Evolutionary conservation across 2,888 invertebrate species (phyloP).

Genomic region (Platycheirus rosarum): DNA sequence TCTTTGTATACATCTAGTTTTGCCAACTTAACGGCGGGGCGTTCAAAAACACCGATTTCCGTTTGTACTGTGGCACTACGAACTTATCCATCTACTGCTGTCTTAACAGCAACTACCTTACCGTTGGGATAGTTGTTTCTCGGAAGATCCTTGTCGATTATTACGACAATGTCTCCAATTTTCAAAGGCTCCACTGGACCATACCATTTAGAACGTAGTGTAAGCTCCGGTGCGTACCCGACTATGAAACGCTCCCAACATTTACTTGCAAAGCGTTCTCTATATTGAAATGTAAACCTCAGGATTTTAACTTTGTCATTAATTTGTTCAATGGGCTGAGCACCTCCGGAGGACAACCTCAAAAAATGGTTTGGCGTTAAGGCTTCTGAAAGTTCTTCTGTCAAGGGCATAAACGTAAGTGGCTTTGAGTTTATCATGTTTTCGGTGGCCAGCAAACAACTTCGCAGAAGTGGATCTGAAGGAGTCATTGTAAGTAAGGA

Average conservation of each 20-base stretch:
- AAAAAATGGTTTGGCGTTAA: constrained; percentile 75
- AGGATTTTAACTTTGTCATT: background rate
- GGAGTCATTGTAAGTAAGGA: constrained; percentile 4
- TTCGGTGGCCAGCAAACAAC: constrained; percentile 35
- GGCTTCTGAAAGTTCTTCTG: constrained; percentile 45
- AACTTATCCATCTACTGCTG: background rate
- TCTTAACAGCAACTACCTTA: background rate
- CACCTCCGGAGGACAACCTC: constrained; percentile 28
- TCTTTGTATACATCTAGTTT: too few relatives aligned
- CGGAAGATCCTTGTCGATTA: constrained; percentile 46
- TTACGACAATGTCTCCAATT: constrained; percentile 60
- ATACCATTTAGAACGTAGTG: constrained; percentile 64
- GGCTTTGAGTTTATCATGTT: constrained; percentile 71
- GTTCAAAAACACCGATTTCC: background rate
- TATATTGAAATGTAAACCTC: background rate
- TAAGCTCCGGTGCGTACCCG: constrained; percentile 74
- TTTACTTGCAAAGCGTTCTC: constrained; percentile 28
- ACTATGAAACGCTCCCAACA: constrained; percentile 74
- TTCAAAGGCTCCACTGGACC: constrained; percentile 23
- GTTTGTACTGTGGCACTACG: background rate
- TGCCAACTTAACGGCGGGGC: too few relatives aligned
- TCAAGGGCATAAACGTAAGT: constrained; percentile 11
- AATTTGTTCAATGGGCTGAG: background rate
- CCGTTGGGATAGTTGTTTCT: constrained; percentile 43
- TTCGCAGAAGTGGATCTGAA: constrained; percentile 14